These are phyloP conservation scores for Pterobdella sp. DNA, from an alignment of 2,888 invertebrate species.

Conservation along the genomic window DNA sequence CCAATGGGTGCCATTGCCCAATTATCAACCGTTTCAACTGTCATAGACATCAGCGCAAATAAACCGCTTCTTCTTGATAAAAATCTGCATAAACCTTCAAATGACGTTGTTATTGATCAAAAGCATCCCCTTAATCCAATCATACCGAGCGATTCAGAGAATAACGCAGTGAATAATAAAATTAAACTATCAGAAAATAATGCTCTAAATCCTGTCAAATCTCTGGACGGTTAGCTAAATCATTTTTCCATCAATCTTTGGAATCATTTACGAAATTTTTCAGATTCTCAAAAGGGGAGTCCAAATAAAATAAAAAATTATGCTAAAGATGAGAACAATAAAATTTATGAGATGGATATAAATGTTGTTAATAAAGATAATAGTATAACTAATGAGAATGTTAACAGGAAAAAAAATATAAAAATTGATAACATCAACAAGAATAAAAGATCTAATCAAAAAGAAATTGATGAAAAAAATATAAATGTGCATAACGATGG, in stretches of 20 bases:
- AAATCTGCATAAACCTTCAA: no score
- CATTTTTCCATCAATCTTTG: no score
- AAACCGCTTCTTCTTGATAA: no score
- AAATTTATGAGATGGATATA: not conserved
- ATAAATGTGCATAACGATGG: no score
- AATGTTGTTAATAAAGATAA: not conserved
- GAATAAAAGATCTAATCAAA: not conserved
- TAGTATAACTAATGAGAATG: not conserved
- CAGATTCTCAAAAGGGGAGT: not conserved
- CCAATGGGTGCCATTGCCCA: not conserved
- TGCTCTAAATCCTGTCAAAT: not conserved
- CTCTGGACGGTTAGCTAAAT: not conserved
- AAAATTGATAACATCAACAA: not conserved
- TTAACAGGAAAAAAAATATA: not conserved
- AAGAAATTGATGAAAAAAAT: slow-evolving; percentile 3
- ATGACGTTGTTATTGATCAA: not conserved
- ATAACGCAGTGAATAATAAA: not conserved
- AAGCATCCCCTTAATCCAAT: not conserved
- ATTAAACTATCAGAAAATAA: not conserved
- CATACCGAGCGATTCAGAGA: not conserved
- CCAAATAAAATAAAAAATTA: not conserved
- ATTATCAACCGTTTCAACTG: not conserved
- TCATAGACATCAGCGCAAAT: not conserved
- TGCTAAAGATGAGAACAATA: not conserved
- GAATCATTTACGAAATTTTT: no score